A percentile compares a stretch with the other conserved stretches of the same genome.
phyloP scores from a whole-genome alignment of 2,113 vertebrate species.

The Gasterosteus aculeatus region DNA sequence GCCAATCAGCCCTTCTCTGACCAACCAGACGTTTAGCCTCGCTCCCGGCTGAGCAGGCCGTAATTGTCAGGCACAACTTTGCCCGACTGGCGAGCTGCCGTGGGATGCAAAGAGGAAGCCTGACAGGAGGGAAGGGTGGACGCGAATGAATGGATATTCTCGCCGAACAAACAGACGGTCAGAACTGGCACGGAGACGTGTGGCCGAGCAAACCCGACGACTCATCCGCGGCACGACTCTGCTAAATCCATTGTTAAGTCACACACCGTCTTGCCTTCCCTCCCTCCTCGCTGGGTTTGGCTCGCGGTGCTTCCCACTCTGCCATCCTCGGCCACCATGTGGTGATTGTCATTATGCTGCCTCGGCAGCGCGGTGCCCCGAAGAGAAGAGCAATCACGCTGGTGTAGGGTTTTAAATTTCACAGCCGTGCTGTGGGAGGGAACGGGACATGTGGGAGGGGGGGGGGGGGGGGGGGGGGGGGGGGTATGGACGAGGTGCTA shows the following conservation, averaged over 20 bases:
- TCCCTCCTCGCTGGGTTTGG: slow-evolving; percentile 55
- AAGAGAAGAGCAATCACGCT: slow-evolving; percentile 46
- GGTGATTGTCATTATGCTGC: slow-evolving; percentile 73
- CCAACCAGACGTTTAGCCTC: slow-evolving; percentile 50
- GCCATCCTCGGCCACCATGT: slow-evolving; percentile 38
- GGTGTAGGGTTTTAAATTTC: slow-evolving; percentile 59
- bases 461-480: not conserved
- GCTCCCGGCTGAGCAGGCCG: slow-evolving; percentile 52
- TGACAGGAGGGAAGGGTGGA: slow-evolving; percentile 15
- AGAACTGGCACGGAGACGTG: slow-evolving; percentile 44
- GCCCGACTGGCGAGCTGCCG: slow-evolving; percentile 65
- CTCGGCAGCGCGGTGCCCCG: slow-evolving; percentile 59
- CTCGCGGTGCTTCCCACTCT: slow-evolving; percentile 41
- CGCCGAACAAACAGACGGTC: slow-evolving; percentile 54
- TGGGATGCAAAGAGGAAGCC: slow-evolving; percentile 33
- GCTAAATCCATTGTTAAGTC: slow-evolving; percentile 66
- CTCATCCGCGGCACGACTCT: slow-evolving; percentile 46
- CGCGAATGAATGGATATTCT: slow-evolving; percentile 22
- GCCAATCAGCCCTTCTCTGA: slow-evolving; percentile 63
- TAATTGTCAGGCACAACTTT: slow-evolving; percentile 69
- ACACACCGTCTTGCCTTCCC: slow-evolving; percentile 29
- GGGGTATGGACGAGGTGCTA: slow-evolving; percentile 68
- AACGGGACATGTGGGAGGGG: slow-evolving; percentile 27
- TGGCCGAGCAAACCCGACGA: slow-evolving; percentile 64
- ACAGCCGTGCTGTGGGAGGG: slow-evolving; percentile 49